Evolutionary conservation across 2,888 invertebrate species (phyloP).

Genomic region (Drosophila maculinotata): DNA sequence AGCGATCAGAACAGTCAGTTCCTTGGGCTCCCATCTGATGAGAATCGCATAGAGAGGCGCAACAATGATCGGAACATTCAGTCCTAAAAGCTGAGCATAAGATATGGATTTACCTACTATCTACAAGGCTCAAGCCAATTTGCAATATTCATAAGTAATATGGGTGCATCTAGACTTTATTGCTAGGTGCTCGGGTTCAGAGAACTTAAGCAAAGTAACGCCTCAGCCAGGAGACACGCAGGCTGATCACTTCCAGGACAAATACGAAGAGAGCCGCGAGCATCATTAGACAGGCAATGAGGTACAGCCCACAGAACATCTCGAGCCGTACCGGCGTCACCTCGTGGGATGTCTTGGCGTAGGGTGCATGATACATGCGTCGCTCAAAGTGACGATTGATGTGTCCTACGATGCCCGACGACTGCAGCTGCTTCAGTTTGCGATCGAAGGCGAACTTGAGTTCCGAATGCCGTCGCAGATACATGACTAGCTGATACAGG

Average conservation of each 20-base stretch:
- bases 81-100: too few relatives aligned
- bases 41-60: too few relatives aligned
- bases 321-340: conserved; percentile 26
- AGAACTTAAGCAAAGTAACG: conserved; percentile 24
- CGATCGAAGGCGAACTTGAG: conserved; percentile 64
- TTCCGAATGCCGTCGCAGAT: conserved; percentile 69
- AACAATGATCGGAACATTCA: too few relatives aligned
- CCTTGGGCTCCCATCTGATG: too few relatives aligned
- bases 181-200: not conserved
- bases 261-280: conserved; percentile 28
- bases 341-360: not conserved
- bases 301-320: conserved; percentile 49
- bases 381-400: conserved; percentile 42
- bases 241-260: conserved; percentile 53
- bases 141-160: too few relatives aligned
- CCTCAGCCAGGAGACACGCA: conserved; percentile 39
- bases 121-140: too few relatives aligned
- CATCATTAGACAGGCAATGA: conserved; percentile 32
- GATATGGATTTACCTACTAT: too few relatives aligned
- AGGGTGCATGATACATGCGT: not conserved
- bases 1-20: too few relatives aligned
- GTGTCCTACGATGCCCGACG: conserved; percentile 66
- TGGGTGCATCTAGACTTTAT: not conserved
- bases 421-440: conserved; percentile 66
- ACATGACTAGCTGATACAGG: conserved; percentile 69